Percentiles rank a stretch among this genome's conserved stretches.
These are phyloP conservation scores for Trissolcus basalis DNA, from an alignment of 1,140 invertebrate genomes.

Conservation along the genomic window DNA sequence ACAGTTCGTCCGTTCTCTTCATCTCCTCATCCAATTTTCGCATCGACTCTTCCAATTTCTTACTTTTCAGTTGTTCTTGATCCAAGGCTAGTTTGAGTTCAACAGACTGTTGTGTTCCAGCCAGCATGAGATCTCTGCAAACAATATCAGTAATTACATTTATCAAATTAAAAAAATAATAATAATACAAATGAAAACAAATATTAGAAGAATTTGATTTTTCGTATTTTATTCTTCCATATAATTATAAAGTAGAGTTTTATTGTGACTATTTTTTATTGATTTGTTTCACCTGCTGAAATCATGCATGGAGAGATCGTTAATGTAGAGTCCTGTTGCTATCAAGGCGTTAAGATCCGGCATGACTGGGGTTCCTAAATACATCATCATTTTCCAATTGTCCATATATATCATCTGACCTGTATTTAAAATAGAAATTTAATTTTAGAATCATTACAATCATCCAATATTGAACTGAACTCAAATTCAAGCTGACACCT, in stretches of 20 bases:
- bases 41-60: constrained; percentile 97
- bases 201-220: no score
- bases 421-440: constrained; percentile 61
- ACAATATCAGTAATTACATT: background rate
- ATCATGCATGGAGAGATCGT: constrained; percentile 98
- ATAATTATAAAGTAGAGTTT: no score
- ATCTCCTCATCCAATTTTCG: constrained; percentile 96
- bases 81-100: constrained; percentile 96
- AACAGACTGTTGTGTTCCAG: constrained; percentile 97
- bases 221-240: no score
- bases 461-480: background rate
- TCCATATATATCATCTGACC: constrained; percentile 99
- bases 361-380: constrained; percentile 96
- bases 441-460: background rate
- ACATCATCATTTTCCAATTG: constrained; percentile 98
- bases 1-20: constrained; percentile 93
- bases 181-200: no score
- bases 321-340: constrained; percentile 93
- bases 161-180: no score
- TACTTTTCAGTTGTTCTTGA: constrained; percentile 97
- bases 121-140: constrained; percentile 92
- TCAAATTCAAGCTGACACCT: constrained; percentile 81
- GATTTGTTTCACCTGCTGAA: constrained; percentile 90
- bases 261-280: no score
- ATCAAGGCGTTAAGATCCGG: constrained; percentile 93